Base-by-base conservation (phyloP, 2,113 vertebrate species). In the Corythaixoides concolor region DNA sequence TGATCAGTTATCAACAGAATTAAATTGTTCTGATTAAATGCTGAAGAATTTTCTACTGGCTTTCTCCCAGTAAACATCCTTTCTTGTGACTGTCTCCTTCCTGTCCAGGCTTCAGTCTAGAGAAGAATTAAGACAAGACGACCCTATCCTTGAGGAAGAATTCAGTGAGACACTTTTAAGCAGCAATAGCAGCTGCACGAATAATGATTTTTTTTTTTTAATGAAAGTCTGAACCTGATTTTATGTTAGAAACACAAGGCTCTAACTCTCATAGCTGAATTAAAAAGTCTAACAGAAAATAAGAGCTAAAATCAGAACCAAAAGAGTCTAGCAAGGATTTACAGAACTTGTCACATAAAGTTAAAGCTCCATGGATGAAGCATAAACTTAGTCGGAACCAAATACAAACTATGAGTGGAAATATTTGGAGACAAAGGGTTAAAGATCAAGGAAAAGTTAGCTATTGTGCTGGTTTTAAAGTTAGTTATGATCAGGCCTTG, bases 211-310 rank as follows among this genome's bases (percentile, higher is more conserved):
- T 85, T n/a, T 17, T 2, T 33, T 91, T 90, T 26, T 12, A 58
- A 86, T 83, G 74, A 87, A 88, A 39, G 26, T 56, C 52, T 72
- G 81, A 95, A 84, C n/a, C 21, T 47, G 77, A 85, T 92, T 95
- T 92, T 70, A 47, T 50, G 13, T 86, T 76, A 82, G 77, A 88
- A 95, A 80, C 32, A 88, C 28, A 55, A 77, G 91, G 26, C 43
- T 85, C n/a, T 66, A 66, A 69, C 35, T 75, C 89, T 37, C 72
- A 68, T 32, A 75, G 45, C 17, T 63, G 66, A 92, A 73, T 88
- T 89, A 12, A 53, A 47, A 94, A 58, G 35, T 59, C 30, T 76
- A 91, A 63, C 67, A 19, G 6, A 86, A 92, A 93, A 68, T 50
- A 89, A 88, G 43, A 94, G 64, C 58, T 47, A 74, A 76, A 93